Evolutionary conservation across 1,140 invertebrate species (phyloP).

Genomic region (Cydia pomonella): DNA sequence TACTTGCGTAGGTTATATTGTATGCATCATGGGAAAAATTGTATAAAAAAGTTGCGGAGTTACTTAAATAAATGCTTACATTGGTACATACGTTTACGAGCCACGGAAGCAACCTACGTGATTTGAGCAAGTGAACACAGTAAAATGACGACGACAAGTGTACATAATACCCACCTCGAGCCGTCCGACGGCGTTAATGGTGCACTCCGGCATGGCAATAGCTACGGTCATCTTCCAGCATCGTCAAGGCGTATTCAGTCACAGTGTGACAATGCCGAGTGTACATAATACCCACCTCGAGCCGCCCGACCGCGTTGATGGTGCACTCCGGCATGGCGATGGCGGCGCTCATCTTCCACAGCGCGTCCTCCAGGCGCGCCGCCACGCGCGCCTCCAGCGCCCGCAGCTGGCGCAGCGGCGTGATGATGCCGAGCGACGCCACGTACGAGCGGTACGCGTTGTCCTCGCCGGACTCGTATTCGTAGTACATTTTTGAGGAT

Average conservation of each 20-base stretch:
- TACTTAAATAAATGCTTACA: no score
- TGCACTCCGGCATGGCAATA: constrained; percentile 73
- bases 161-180: constrained; percentile 59
- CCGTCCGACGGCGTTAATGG: constrained; percentile 63
- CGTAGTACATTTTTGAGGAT: constrained; percentile 70
- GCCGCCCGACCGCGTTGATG: constrained; percentile 63
- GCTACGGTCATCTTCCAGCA: constrained; percentile 69
- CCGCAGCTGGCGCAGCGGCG: constrained; percentile 63
- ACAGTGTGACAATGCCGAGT: constrained; percentile 61
- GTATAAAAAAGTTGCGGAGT: no score
- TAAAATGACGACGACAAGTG: no score
- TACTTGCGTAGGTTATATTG: no score
- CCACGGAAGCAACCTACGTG: no score
- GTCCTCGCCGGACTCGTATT: constrained; percentile 68
- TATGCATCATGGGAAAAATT: not conserved
- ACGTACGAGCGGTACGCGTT: constrained; percentile 68
- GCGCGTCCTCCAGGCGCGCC: constrained; percentile 63
- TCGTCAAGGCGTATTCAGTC: constrained; percentile 66
- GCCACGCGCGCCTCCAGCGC: constrained; percentile 64
- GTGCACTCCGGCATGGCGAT: constrained; percentile 74
- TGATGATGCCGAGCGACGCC: constrained; percentile 61
- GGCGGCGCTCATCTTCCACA: constrained; percentile 70
- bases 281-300: constrained; percentile 61
- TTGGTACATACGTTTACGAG: no score
- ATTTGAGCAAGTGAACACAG: no score